Evolutionary conservation across 2,888 invertebrate genomes (phyloP).

Genomic region (Globia sparganii): DNA sequence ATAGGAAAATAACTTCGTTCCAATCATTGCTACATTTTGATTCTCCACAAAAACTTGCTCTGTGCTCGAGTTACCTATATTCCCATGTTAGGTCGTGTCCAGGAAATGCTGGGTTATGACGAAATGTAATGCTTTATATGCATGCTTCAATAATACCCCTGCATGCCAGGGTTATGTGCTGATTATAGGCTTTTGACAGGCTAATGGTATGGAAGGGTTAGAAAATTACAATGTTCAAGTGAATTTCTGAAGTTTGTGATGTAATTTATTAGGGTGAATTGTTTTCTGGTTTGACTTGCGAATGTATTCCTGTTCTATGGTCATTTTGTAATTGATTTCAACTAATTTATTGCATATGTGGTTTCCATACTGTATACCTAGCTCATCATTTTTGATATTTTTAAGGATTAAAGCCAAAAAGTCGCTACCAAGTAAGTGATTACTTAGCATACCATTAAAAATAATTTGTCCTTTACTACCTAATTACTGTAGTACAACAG

Average conservation of each 20-base stretch:
- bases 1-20: constrained; percentile 33
- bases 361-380: too few species aligned
- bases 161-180: constrained; percentile 28
- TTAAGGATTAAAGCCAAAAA: too few species aligned
- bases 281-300: constrained; percentile 43
- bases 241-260: constrained; percentile 42
- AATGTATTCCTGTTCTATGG: too few species aligned
- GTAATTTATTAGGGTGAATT: constrained; percentile 48
- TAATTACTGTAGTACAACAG: too few species aligned
- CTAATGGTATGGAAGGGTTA: constrained; percentile 49
- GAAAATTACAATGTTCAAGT: constrained; percentile 56
- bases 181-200: constrained; percentile 60
- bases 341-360: too few species aligned
- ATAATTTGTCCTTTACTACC: too few species aligned
- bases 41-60: constrained; percentile 52
- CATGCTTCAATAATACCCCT: constrained; percentile 40
- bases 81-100: constrained; percentile 55
- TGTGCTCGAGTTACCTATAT: constrained; percentile 45
- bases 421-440: too few species aligned
- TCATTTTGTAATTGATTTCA: too few species aligned
- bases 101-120: constrained; percentile 53
- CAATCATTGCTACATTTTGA: constrained; percentile 34
- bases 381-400: too few species aligned
- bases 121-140: constrained; percentile 53
- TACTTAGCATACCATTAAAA: too few species aligned